Evolutionary conservation across 2,888 invertebrate genomes (phyloP).

Genomic region (Amphipoea oculea): DNA sequence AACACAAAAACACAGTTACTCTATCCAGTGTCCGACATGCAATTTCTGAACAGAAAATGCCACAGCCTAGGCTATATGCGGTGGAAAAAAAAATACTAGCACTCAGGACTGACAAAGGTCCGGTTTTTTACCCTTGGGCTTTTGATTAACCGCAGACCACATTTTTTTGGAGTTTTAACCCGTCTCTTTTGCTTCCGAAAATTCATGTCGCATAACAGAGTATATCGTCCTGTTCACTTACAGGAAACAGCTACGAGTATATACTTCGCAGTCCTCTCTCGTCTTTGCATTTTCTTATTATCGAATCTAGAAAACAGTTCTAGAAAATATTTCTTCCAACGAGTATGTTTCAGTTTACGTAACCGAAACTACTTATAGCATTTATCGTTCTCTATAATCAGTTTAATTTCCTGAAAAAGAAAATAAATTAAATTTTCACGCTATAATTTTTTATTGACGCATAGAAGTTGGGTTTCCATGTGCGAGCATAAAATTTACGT

Average conservation of each 20-base stretch:
- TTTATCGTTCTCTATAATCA: conserved; percentile 14
- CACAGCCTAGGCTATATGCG: neutral
- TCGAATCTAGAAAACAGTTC: neutral
- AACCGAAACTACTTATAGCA: conserved; percentile 8
- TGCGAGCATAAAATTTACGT: conserved; percentile 46
- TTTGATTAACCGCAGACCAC: neutral
- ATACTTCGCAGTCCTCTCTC: too few species aligned
- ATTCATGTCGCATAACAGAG: neutral
- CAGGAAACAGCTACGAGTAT: neutral
- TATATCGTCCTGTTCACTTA: neutral
- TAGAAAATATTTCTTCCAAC: conserved; percentile 15
- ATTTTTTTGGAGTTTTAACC: neutral
- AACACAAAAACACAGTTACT: conserved; percentile 8
- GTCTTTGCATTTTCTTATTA: neutral
- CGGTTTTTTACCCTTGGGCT: neutral
- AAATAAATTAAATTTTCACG: conserved; percentile 6
- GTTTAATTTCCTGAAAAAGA: conserved; percentile 23
- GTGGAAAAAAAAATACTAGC: conserved; percentile 18
- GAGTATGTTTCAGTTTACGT: neutral
- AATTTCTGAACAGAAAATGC: conserved; percentile 13
- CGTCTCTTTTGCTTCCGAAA: neutral
- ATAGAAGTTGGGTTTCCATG: neutral
- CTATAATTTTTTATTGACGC: conserved; percentile 22
- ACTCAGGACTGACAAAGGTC: conserved; percentile 1
- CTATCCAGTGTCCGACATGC: neutral